Conservation (phyloP, 2,888 invertebrate genomes). For the Chrysolina oricalcia region DNA sequence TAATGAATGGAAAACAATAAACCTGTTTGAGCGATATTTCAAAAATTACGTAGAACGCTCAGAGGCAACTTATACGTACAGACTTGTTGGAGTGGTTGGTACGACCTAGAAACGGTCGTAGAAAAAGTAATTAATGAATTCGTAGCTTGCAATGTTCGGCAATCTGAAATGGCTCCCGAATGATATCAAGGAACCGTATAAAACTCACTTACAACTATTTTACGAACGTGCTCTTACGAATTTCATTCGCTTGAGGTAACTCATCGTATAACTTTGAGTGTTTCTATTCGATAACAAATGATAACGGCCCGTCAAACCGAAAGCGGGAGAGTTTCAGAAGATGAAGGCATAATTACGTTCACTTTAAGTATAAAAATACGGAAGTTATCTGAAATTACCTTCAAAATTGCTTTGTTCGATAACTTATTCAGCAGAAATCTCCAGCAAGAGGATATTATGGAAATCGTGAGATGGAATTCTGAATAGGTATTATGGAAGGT, state of each 20-base stretch:
- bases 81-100: no score
- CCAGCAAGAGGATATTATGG: slow-evolving; percentile 1
- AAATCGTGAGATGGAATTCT: background rate
- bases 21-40: no score
- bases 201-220: background rate
- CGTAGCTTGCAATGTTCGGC: background rate
- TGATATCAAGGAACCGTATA: background rate
- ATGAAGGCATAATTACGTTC: background rate
- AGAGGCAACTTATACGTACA: no score
- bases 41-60: no score
- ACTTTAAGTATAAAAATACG: background rate
- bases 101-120: no score
- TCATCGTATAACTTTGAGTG: slow-evolving; percentile 1
- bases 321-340: background rate
- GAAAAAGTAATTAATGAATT: no score
- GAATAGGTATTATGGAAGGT: background rate
- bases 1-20: no score
- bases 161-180: background rate
- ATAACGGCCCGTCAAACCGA: background rate
- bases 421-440: slow-evolving; percentile 16
- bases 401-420: slow-evolving; percentile 5
- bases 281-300: slow-evolving; percentile 9
- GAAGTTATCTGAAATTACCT: background rate
- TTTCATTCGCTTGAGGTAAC: background rate
- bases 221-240: background rate